phyloP scores from a whole-genome alignment of 2,113 vertebrate species.

The Vulpes lagopus region DNA sequence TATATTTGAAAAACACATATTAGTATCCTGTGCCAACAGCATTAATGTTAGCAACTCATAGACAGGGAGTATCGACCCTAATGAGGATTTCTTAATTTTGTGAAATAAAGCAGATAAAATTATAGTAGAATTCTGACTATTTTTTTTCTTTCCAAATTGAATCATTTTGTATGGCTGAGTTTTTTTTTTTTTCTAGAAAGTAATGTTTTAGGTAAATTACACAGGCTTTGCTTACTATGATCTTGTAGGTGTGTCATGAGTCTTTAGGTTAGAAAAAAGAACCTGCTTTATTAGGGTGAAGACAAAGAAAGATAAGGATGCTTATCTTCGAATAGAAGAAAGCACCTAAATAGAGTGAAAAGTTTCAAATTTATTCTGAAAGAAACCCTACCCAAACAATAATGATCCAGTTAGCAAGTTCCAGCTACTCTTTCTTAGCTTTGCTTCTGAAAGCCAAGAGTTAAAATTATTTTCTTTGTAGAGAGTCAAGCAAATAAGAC shows the following conservation, averaged over 20 bases:
- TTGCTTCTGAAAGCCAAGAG: conserved; percentile 77
- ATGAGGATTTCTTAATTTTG: neutral
- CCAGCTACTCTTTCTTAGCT: conserved; percentile 81
- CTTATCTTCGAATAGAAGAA: conserved; percentile 74
- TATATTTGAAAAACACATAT: conserved; percentile 41
- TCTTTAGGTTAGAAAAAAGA: conserved; percentile 69
- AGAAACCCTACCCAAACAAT: conserved; percentile 63
- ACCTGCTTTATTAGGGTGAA: conserved; percentile 58
- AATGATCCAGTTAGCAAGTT: conserved; percentile 85
- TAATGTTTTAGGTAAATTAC: conserved; percentile 56
- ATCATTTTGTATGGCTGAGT: neutral
- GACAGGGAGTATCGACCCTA: neutral
- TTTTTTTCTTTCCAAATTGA: neutral
- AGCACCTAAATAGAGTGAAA: conserved; percentile 71
- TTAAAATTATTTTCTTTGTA: conserved; percentile 81
- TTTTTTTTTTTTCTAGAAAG: conserved; percentile 36
- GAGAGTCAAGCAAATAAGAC: conserved; percentile 74
- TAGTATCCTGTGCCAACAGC: neutral
- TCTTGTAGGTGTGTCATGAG: conserved; percentile 57
- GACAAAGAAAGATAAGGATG: conserved; percentile 70
- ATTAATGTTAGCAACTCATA: neutral
- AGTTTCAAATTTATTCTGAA: conserved; percentile 75
- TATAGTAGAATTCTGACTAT: conserved; percentile 24
- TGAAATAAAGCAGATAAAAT: conserved; percentile 32
- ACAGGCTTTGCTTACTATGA: conserved; percentile 56